These are phyloP conservation scores for Caenorhabditis wallacei DNA, from an alignment of 2,888 invertebrate species.

Conservation along the genomic window DNA sequence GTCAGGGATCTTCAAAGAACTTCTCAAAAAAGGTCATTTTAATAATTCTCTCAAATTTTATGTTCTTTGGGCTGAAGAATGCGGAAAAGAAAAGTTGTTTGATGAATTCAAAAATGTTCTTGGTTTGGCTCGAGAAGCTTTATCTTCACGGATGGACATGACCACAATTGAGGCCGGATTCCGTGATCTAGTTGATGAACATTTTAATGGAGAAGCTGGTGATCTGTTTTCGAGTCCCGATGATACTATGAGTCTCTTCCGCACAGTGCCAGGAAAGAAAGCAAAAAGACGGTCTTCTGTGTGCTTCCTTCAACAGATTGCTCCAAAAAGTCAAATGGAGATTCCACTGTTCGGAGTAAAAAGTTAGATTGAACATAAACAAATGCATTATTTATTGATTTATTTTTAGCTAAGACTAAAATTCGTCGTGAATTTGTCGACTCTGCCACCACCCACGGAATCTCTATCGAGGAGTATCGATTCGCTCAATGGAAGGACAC, in stretches of 20 bases:
- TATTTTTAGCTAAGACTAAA: slow-evolving; percentile 42
- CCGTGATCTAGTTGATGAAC: slow-evolving; percentile 58
- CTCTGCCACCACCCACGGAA: slow-evolving; percentile 9
- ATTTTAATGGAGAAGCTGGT: slow-evolving; percentile 31
- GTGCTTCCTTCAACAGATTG: slow-evolving; percentile 28
- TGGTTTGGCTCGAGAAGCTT: slow-evolving; percentile 27
- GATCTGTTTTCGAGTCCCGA: slow-evolving; percentile 49
- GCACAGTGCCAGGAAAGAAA: background rate
- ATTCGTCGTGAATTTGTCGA: slow-evolving; percentile 49
- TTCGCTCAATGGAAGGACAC: slow-evolving; percentile 55
- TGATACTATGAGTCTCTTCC: slow-evolving; percentile 51
- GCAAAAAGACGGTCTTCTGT: slow-evolving; percentile 54
- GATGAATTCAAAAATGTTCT: slow-evolving; percentile 39
- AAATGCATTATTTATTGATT: no score
- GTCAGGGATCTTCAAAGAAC: slow-evolving; percentile 68
- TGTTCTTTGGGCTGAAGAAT: slow-evolving; percentile 68
- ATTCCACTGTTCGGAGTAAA: slow-evolving; percentile 41
- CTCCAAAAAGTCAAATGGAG: slow-evolving; percentile 14
- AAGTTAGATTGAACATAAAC: slow-evolving; percentile 20
- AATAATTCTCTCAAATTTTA: slow-evolving; percentile 65
- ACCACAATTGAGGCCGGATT: slow-evolving; percentile 43
- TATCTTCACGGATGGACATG: background rate
- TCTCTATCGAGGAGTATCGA: slow-evolving; percentile 62
- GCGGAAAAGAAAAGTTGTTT: slow-evolving; percentile 49
- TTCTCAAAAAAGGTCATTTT: slow-evolving; percentile 68